Conservation (phyloP, 2,888 invertebrate species). For the Coenonympha glycerion region DNA sequence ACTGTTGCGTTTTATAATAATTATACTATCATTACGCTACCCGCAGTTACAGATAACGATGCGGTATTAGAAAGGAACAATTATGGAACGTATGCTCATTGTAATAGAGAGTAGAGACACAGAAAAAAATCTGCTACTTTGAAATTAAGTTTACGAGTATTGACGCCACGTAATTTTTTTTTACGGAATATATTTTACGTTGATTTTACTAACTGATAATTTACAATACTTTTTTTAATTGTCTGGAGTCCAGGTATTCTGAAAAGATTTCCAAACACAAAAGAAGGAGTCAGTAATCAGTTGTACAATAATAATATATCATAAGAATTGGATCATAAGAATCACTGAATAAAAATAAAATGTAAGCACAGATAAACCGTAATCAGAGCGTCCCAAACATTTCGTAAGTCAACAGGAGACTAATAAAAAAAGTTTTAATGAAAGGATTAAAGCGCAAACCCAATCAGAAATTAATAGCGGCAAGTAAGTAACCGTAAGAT, state of each 20-base stretch:
- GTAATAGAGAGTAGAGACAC: conserved; percentile 1
- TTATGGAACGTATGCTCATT: neutral
- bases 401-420: neutral
- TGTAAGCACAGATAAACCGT: neutral
- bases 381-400: neutral
- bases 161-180: no score
- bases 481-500: conserved; percentile 6
- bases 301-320: no score
- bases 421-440: conserved; percentile 8
- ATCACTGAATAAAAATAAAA: no score
- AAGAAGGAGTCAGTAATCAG: no score
- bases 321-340: no score
- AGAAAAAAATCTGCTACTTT: neutral
- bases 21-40: conserved; percentile 21
- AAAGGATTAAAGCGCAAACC: neutral
- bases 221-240: no score
- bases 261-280: no score
- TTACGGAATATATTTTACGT: no score
- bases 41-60: conserved; percentile 17
- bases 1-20: conserved; percentile 32
- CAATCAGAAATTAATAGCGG: conserved; percentile 11
- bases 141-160: no score
- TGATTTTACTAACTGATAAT: no score
- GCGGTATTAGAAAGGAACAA: neutral
- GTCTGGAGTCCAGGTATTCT: no score